phyloP scores from a whole-genome alignment of 2,888 invertebrate species.

The Cordilura impudica region DNA sequence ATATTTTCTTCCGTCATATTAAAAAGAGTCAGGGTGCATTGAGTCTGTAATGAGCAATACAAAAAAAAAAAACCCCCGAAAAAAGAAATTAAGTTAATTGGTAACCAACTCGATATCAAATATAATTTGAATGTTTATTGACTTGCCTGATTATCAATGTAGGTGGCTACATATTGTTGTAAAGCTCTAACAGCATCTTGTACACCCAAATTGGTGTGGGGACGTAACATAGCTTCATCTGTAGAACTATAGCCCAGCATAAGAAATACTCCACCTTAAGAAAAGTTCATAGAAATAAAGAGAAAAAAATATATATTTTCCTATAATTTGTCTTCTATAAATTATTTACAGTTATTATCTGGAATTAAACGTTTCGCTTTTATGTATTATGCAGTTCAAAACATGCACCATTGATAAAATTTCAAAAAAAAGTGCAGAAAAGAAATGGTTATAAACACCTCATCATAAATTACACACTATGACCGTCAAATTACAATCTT shows the following conservation, averaged over 20 bases:
- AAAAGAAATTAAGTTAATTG: neutral
- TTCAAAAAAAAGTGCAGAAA: neutral
- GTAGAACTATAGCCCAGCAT: constrained; percentile 93
- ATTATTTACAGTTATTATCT: neutral
- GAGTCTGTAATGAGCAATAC: constrained; percentile 83
- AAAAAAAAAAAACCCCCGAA: neutral
- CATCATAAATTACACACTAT: neutral
- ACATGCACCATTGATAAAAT: too few species aligned
- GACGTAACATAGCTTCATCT: constrained; percentile 90
- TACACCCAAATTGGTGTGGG: constrained; percentile 90
- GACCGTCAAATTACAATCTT: neutral
- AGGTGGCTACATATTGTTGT: constrained; percentile 86
- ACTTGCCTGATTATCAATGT: constrained; percentile 85
- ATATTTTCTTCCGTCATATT: constrained; percentile 93
- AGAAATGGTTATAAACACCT: neutral
- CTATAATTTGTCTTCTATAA: neutral
- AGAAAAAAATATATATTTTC: constrained; percentile 1
- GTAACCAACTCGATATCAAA: neutral
- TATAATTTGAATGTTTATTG: neutral
- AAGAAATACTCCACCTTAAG: constrained; percentile 91
- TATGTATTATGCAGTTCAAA: constrained; percentile 15
- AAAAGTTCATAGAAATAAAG: constrained; percentile 15
- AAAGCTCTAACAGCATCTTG: constrained; percentile 90
- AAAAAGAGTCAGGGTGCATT: constrained; percentile 90
- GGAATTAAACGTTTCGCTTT: neutral